Percentiles rank a stretch among this genome's conserved stretches.
These are phyloP conservation scores for Oenanthe oenanthe DNA, from an alignment of 2,113 vertebrate genomes.

Conservation along the genomic window DNA sequence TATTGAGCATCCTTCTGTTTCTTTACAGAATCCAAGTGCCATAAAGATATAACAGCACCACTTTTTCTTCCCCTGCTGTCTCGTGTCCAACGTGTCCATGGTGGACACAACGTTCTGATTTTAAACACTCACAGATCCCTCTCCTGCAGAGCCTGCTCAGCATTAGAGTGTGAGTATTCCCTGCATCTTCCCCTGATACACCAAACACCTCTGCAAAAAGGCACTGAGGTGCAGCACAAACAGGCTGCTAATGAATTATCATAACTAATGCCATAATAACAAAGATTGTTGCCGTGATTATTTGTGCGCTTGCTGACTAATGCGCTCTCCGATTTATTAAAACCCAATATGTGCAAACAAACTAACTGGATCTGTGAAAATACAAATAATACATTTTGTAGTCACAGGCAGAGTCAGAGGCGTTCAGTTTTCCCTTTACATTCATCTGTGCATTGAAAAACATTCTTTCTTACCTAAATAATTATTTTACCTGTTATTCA, in stretches of 20 bases:
- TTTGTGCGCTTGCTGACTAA: slow-evolving; percentile 30
- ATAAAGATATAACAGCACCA: neutral
- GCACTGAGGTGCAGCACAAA: neutral
- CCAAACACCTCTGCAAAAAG: neutral
- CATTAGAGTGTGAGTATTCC: neutral
- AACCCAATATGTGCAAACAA: slow-evolving; percentile 34
- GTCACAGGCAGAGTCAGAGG: neutral
- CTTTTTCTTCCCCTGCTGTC: neutral
- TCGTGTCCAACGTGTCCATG: neutral
- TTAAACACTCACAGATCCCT: neutral
- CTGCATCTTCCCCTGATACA: neutral
- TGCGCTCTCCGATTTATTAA: slow-evolving; percentile 37
- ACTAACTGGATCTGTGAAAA: neutral
- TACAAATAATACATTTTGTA: neutral
- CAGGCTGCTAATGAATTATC: slow-evolving; percentile 46
- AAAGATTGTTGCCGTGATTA: slow-evolving; percentile 37
- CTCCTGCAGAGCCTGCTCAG: neutral
- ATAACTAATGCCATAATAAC: slow-evolving; percentile 58
- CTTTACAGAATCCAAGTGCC: neutral
- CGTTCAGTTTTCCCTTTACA: neutral
- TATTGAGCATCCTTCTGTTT: neutral
- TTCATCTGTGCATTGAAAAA: neutral
- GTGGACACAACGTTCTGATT: neutral
- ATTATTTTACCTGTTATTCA: neutral
- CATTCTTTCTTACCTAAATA: neutral